Evolutionary conservation across 2,797 vertebrate genomes (phyloP), one percentile per base, ranked within the genome.

Genomic region (Rhinichthys osculus): DNA sequence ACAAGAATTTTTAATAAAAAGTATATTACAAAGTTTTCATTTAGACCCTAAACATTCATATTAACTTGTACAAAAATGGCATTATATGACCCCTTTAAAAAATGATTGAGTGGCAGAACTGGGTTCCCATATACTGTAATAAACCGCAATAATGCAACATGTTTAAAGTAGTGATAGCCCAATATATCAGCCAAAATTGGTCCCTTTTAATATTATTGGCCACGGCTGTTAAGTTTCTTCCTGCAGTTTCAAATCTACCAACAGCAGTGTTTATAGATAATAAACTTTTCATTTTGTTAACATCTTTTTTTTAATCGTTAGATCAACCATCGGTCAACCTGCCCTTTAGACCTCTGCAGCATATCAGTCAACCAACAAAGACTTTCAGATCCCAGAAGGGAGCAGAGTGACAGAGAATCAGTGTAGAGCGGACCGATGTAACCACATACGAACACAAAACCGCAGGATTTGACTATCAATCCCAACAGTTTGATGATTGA

Each of bases 391-490:
- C 50, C 16, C n/a, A 72, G 5, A 44, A 50, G 19, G 4, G 19
- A 50, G 42, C 3, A 83, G 11, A 50, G 14, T 50, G 71, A 67
- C 44, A 84, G 59, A 54, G 44, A 5, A 67, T 54, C 82, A 50
- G 21, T n/a, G 16, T 5, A 33, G 8, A 71, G 30, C 7, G 1
- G 11, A 70, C 70, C 30, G 35, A 44, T 35, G 35, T 33, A 57
- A 77, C 38, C 64, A 16, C 40, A 69, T 52, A 21, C 21, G 19
- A 81, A 73, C 33, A 76, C 66, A 35, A 78, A 83, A 35, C 64
- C 13, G 7, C 17, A 66, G 47, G 38, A 54, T 72, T 74, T 62
- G n/a, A 72, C 7, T 50, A 79, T 80, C 44, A 73, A 66, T 85
- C 77, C 27, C 30, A 38, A 8, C 35, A 78, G 17, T 13, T 30